Evolutionary conservation across 2,113 vertebrate species (phyloP).

Genomic region (Xiphorhynchus elegans): DNA sequence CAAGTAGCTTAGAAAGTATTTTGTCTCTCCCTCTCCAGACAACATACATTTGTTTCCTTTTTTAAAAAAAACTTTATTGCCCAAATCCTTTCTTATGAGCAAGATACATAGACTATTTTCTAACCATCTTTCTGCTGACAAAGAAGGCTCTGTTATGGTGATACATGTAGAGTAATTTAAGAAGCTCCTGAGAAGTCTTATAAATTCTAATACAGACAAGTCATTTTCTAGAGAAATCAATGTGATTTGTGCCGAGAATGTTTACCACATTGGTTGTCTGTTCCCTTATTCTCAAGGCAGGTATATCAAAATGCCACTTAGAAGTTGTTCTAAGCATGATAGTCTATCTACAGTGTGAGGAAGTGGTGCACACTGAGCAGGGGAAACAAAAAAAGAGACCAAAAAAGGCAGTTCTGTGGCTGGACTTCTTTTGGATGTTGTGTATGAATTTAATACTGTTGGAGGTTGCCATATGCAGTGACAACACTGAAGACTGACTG

Average conservation of each 20-base stretch:
- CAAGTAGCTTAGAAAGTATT: background rate
- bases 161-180: background rate
- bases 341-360: background rate
- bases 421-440: background rate
- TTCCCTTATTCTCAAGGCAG: background rate
- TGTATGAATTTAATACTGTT: background rate
- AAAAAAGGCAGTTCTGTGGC: background rate
- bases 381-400: background rate
- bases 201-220: background rate
- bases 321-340: background rate
- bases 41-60: background rate
- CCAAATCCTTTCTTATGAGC: background rate
- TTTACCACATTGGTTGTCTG: background rate
- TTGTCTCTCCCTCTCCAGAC: background rate
- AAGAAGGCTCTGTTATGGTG: background rate
- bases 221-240: background rate
- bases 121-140: constrained; percentile 19
- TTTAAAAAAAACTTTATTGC: background rate
- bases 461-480: background rate
- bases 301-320: background rate
- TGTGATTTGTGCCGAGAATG: background rate
- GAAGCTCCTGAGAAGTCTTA: background rate
- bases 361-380: rapidly evolving
- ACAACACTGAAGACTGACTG: background rate
- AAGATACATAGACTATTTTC: background rate